phyloP scores from a whole-genome alignment of 2,113 vertebrate species.

The Potamarius usumacintae region DNA sequence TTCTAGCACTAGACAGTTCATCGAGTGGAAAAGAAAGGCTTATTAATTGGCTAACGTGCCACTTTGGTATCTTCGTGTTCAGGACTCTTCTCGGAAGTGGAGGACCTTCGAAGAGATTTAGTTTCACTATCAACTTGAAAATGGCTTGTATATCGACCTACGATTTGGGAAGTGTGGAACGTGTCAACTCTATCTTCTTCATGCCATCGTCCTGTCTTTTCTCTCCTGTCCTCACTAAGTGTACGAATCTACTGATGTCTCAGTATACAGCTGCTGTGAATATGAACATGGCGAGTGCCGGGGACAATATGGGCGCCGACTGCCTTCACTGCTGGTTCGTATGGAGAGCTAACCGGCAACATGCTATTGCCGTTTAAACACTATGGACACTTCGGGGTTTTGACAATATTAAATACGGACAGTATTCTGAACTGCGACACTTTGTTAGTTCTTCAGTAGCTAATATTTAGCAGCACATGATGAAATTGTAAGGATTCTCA shows the following conservation, averaged over 20 bases:
- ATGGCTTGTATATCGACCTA: conserved; percentile 59
- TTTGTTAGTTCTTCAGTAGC: conserved; percentile 36
- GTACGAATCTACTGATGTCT: conserved; percentile 57
- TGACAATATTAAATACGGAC: neutral
- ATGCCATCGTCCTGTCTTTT: neutral
- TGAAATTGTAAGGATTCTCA: neutral
- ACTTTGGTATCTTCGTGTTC: neutral
- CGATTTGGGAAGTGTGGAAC: conserved; percentile 7
- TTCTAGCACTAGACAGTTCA: neutral
- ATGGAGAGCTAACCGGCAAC: conserved; percentile 2
- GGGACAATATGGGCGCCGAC: conserved; percentile 47
- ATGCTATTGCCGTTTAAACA: conserved; percentile 23
- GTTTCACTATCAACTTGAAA: neutral
- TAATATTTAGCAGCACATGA: conserved; percentile 46
- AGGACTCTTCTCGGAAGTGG: conserved; percentile 4
- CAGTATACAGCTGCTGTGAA: conserved; percentile 33
- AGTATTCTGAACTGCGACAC: conserved; percentile 40
- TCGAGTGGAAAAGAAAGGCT: neutral
- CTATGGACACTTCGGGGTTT: conserved; percentile 5
- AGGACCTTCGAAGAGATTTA: neutral
- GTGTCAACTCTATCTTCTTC: neutral
- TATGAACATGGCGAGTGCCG: conserved; percentile 31
- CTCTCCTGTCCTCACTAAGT: conserved; percentile 30
- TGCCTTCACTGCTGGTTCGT: conserved; percentile 5
- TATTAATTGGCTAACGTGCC: neutral